Evolutionary conservation across 1,140 invertebrate genomes (phyloP), one percentile per base, ranked within the genome.

Genomic region (Bicyclus anynana): DNA sequence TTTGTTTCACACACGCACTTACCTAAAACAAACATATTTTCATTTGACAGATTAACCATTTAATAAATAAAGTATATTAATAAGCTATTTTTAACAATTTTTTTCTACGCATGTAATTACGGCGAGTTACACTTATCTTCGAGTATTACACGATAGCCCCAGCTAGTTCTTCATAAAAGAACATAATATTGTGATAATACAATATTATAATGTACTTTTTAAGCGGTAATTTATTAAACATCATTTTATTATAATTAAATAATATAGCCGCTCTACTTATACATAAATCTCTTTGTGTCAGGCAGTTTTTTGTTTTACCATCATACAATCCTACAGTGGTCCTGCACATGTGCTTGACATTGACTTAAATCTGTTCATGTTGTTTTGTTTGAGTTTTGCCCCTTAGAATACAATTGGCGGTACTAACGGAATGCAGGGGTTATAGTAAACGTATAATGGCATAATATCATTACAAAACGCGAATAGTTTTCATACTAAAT

Each of bases 271-370:
- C 7, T 40, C 37, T 40, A 10, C 14, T 16, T 40, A 17, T 1
- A 33, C 10, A 0, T 33, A 33, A 47, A 16, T 7, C 21, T 13
- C 12, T 23, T 14, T 14, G 10, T 26, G 10, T 13, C 1, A 23
- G 10, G 18, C n/a, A 6, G 21, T 2, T 23, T 27, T 47, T 47
- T 26, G 1, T 26, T 13, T 27, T 5, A 0, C 21, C 37, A 27
- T 17, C 40, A 44, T 10, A 12, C 14, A 16, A 47, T 12, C 44
- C 16, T 47, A 2, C 17, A 17, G 17, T 17, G 12, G 44, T 13
- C 44, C 44, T 1, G 27, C 51, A 52, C 57, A 59, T 59, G 51
- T 59, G 57, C 35, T 49, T 48, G 51, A 49, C 57, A 59, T 59
- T 59, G 57, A 53, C 57, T 53, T 18, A 53, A 53, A 48, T 59